Evolutionary conservation across 2,113 vertebrate species (phyloP), one percentile per base, ranked within the genome.

Genomic region (Silurus glanis): DNA sequence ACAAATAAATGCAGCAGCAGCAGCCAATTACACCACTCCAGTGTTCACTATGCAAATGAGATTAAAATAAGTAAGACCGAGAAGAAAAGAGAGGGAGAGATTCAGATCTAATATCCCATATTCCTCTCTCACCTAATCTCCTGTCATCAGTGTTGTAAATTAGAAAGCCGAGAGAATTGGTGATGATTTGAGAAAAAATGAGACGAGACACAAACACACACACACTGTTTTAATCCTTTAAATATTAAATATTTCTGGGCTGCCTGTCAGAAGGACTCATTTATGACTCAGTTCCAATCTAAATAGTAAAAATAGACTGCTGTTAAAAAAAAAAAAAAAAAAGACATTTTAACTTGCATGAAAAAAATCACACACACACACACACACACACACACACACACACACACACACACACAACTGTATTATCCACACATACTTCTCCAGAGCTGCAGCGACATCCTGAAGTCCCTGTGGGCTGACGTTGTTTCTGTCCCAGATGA

Each of bases 401-500:
- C 14, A 58, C 55, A 80, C 59, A 82, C 80, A 66, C 58, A 82
- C 80, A 71, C n/a, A 47, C 51, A 80, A 56, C 59, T 25, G 37
- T 59, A 12, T 69, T 16, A 78, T 6, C 21, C 59, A 25, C 64
- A 84, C 97, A 94, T 95, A 99, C 98, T 99, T 99, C 92, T 99
- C 98, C 92, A 99, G 92, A 69, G 98, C 98, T 9, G 97, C 96
- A 74, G 98, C 96, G 88, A 99, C 97, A 84, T 99, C 98, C 91
- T 99, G 98, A 80, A 99, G 97, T 87, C 98, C 98, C 93, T 99
- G 98, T 0, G 98, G 96, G 45, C 97, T 97, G 88, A 96, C 96
- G 89, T 97, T 99, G 92, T 99, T 99, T 91, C 96, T 98, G 92
- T 99, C 98, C 98, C 97, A 99, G 90, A 99, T 98, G 87, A 99